These are phyloP conservation scores for Drosophila erecta DNA, from an alignment of 1,140 invertebrate genomes.

Conservation along the genomic window DNA sequence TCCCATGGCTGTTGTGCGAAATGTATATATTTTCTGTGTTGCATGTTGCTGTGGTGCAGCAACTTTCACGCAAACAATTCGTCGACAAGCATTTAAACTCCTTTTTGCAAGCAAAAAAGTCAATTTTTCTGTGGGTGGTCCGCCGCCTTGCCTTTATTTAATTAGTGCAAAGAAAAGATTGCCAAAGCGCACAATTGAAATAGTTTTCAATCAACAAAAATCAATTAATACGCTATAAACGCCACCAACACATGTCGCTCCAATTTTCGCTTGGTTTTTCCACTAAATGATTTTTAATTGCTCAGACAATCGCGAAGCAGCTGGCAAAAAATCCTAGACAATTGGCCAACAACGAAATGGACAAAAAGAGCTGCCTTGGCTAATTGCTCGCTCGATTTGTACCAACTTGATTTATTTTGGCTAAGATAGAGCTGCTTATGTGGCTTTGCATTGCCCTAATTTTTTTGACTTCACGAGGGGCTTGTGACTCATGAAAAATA, in stretches of 20 bases:
- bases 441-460: background rate
- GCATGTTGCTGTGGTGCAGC: conserved; percentile 18
- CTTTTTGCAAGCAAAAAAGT: conserved; percentile 14
- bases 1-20: conserved; percentile 9
- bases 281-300: conserved; percentile 61
- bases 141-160: conserved; percentile 56
- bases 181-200: conserved; percentile 51
- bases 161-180: conserved; percentile 53
- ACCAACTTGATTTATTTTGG: conserved; percentile 29
- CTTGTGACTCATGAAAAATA: no score
- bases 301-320: conserved; percentile 32
- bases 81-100: conserved; percentile 44
- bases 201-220: conserved; percentile 69
- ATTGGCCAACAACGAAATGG: conserved; percentile 32
- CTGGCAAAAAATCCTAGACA: conserved; percentile 40
- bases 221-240: conserved; percentile 59
- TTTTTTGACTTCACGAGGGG: background rate
- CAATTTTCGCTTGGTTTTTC: conserved; percentile 33
- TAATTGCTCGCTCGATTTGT: conserved; percentile 52
- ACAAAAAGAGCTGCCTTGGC: conserved; percentile 31
- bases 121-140: conserved; percentile 27
- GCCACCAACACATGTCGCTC: conserved; percentile 46
- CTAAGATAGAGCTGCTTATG: background rate
- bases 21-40: conserved; percentile 1
- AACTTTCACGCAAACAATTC: conserved; percentile 70